Conservation (phyloP, 2,113 vertebrate genomes). For the Jacana jacana region DNA sequence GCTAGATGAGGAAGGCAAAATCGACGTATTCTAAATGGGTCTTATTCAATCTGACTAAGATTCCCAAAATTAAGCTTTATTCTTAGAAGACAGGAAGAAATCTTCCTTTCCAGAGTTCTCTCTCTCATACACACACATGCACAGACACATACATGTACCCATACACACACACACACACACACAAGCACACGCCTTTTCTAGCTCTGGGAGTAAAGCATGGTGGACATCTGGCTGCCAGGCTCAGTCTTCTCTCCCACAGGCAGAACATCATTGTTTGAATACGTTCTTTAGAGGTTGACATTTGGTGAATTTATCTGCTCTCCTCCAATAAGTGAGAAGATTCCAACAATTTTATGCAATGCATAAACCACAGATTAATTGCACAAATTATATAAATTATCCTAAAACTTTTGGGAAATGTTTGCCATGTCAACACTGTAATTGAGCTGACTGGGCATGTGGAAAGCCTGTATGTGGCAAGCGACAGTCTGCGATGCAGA, state of each 20-base stretch:
- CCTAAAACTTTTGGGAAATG: slow-evolving; percentile 26
- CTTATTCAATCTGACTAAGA: not conserved
- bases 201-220: not conserved
- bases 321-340: not conserved
- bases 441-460: not conserved
- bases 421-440: slow-evolving; percentile 36
- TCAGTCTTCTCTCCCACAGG: not conserved
- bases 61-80: not conserved
- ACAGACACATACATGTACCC: too few relatives aligned
- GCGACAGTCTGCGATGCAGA: not conserved
- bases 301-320: slow-evolving; percentile 27
- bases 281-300: slow-evolving; percentile 15
- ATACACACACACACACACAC: not conserved
- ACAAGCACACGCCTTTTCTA: not conserved
- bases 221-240: slow-evolving; percentile 45
- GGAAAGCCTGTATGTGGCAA: not conserved
- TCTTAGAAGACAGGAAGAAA: not conserved
- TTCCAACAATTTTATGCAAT: slow-evolving; percentile 15
- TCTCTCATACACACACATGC: not conserved
- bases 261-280: slow-evolving; percentile 8
- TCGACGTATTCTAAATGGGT: not conserved
- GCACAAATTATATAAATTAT: slow-evolving; percentile 31
- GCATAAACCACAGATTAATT: slow-evolving; percentile 32
- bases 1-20: not conserved
- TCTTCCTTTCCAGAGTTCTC: not conserved